Percentiles rank a stretch among this genome's conserved stretches.
Conservation (phyloP, 2,113 vertebrate species). For the Ciconia stormi region DNA sequence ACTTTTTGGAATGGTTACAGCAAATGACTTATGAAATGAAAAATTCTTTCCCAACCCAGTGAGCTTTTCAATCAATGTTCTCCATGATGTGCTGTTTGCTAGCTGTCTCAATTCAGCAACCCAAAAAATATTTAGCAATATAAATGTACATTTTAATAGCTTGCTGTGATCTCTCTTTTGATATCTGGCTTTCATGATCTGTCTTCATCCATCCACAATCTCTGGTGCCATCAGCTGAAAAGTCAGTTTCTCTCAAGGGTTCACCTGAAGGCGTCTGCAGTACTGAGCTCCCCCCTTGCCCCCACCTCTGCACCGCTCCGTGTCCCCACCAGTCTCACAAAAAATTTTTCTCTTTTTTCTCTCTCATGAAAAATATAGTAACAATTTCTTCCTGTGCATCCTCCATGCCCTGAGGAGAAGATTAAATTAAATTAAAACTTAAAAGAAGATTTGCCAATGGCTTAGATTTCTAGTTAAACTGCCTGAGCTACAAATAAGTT, state of each 20-base stretch:
- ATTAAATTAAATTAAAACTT: conserved; percentile 46
- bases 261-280: neutral
- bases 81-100: conserved; percentile 62
- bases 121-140: conserved; percentile 64
- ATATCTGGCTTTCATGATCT: conserved; percentile 48
- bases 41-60: conserved; percentile 58
- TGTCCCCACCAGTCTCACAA: neutral
- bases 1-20: conserved; percentile 66
- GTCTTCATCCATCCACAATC: conserved; percentile 33
- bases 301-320: neutral
- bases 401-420: neutral
- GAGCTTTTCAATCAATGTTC: conserved; percentile 65
- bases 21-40: conserved; percentile 72
- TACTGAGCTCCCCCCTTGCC: neutral
- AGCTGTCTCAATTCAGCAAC: conserved; percentile 54
- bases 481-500: neutral
- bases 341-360: neutral
- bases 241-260: conserved; percentile 40
- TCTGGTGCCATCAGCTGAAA: conserved; percentile 49
- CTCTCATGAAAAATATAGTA: neutral
- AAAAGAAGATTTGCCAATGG: neutral
- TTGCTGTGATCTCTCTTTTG: conserved; percentile 39
- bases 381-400: conserved; percentile 7
- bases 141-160: conserved; percentile 69
- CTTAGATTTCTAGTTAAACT: conserved; percentile 15